Conservation (phyloP, 2,797 vertebrate genomes). For the Crypturellus tataupa region DNA sequence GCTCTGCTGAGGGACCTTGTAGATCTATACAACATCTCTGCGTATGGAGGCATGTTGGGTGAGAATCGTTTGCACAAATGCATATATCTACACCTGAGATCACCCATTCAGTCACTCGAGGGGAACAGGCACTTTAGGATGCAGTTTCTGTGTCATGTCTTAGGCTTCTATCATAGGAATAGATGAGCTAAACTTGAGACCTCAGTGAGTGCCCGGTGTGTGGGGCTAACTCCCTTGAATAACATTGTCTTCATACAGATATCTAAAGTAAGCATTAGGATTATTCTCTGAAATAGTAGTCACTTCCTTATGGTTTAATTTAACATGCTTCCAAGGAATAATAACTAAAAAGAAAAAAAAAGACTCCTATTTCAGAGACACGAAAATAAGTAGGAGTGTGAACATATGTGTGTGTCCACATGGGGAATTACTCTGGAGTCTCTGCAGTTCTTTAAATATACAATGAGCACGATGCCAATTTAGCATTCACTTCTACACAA, state of each 20-base stretch:
- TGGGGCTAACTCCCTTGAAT: neutral
- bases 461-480: neutral
- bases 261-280: neutral
- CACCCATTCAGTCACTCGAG: neutral
- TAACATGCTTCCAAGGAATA: neutral
- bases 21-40: neutral
- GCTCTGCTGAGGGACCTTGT: neutral
- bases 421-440: conserved; percentile 52
- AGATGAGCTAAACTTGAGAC: neutral
- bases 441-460: conserved; percentile 53
- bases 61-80: neutral
- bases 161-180: neutral
- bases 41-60: neutral
- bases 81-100: neutral
- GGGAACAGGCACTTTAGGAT: neutral
- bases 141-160: neutral
- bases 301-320: neutral
- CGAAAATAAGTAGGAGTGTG: conserved; percentile 58
- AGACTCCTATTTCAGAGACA: conserved; percentile 2
- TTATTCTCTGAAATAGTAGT: neutral
- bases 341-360: neutral
- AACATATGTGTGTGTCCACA: conserved; percentile 63
- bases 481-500: neutral
- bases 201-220: neutral
- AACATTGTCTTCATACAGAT: conserved; percentile 3